These are phyloP conservation scores for Cyphomyrmex costatus DNA, from an alignment of 1,140 invertebrate genomes.

Conservation along the genomic window DNA sequence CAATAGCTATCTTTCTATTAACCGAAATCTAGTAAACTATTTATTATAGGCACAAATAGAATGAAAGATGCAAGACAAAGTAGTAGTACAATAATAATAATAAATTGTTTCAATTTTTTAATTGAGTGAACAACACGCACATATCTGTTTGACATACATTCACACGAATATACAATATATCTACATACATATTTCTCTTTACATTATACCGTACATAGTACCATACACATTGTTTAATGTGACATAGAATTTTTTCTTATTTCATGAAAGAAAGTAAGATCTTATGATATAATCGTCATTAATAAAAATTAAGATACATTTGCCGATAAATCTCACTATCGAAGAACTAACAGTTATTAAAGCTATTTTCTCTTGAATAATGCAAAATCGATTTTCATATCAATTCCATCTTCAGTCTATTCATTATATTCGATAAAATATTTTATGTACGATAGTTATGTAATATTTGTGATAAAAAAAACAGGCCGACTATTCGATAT, in stretches of 20 bases:
- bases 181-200: constrained; percentile 38
- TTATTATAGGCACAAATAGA: neutral
- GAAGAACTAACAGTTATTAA: neutral
- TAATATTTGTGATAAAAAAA: neutral
- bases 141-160: constrained; percentile 8
- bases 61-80: neutral
- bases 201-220: constrained; percentile 19
- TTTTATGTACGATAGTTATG: neutral
- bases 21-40: neutral
- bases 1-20: constrained; percentile 20
- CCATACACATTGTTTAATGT: neutral
- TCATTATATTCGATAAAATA: neutral
- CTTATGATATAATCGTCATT: neutral
- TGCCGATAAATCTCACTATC: constrained; percentile 3
- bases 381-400: constrained; percentile 17
- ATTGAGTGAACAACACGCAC: neutral
- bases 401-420: neutral
- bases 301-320: constrained; percentile 43
- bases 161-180: constrained; percentile 10
- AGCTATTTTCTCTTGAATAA: constrained; percentile 27
- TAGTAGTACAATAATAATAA: neutral
- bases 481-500: neutral
- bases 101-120: constrained; percentile 10
- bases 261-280: neutral
- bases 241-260: neutral